Evolutionary conservation across 2,888 invertebrate species (phyloP).

Genomic region (Eupeodes latifasciatus): DNA sequence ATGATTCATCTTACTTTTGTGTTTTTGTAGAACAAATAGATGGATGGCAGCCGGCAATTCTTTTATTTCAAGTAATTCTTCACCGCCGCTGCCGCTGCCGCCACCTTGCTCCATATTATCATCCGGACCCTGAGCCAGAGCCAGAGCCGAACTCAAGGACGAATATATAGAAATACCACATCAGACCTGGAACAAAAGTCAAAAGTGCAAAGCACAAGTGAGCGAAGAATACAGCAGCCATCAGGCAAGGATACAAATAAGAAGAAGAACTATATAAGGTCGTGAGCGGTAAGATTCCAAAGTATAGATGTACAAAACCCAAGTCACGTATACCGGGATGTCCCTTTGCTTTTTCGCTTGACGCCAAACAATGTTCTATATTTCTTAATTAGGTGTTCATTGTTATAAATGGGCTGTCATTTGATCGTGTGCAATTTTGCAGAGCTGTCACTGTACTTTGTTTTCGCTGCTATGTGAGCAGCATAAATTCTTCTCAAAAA

Average conservation of each 20-base stretch:
- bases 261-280: constrained; percentile 71
- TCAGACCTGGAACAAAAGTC: constrained; percentile 38
- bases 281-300: constrained; percentile 53
- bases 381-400: constrained; percentile 77
- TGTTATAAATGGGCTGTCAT: constrained; percentile 76
- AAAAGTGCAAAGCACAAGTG: constrained; percentile 69
- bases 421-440: constrained; percentile 75
- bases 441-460: constrained; percentile 74
- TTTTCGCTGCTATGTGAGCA: constrained; percentile 73
- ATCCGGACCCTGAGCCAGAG: neutral
- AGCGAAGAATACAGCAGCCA: constrained; percentile 42
- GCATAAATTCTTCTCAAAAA: constrained; percentile 72
- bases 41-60: constrained; percentile 32
- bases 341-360: constrained; percentile 71
- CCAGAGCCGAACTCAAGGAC: constrained; percentile 22
- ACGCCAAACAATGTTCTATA: constrained; percentile 76
- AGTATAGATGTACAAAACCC: constrained; percentile 61
- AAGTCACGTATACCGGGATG: constrained; percentile 73
- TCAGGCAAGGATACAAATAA: constrained; percentile 44
- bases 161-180: constrained; percentile 26
- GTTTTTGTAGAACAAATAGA: constrained; percentile 64
- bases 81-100: neutral
- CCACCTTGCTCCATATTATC: constrained; percentile 12
- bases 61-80: constrained; percentile 49
- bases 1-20: constrained; percentile 67